These are phyloP conservation scores for Sabellastarte sp. DNA, from an alignment of 2,888 invertebrate genomes.

Conservation along the genomic window DNA sequence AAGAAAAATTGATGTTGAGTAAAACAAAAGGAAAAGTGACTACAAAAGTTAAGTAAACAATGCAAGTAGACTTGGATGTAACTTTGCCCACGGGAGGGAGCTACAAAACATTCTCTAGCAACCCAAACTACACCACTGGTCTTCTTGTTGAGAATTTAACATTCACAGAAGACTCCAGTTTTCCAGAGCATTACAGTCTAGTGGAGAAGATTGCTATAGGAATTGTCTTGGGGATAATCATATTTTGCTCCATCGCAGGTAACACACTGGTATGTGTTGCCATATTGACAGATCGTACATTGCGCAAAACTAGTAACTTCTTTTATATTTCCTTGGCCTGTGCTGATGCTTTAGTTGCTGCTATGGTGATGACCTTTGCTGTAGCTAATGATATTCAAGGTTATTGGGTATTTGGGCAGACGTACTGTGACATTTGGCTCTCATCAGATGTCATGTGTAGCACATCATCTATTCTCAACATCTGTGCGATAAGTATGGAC, in stretches of 20 bases:
- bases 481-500: slow-evolving; percentile 96
- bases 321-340: slow-evolving; percentile 90
- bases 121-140: too few species aligned
- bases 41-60: too few species aligned
- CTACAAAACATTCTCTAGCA: too few species aligned
- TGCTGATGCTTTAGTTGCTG: slow-evolving; percentile 94
- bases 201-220: slow-evolving; percentile 1
- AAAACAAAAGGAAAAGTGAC: too few species aligned
- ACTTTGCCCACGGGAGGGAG: too few species aligned
- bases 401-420: slow-evolving; percentile 95
- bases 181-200: too few species aligned
- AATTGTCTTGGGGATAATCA: not conserved
- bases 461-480: slow-evolving; percentile 96
- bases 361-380: slow-evolving; percentile 97
- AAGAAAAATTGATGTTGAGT: too few species aligned
- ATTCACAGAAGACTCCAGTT: too few species aligned
- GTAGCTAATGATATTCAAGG: slow-evolving; percentile 95
- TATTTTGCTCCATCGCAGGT: slow-evolving; percentile 1
- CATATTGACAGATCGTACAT: slow-evolving; percentile 91
- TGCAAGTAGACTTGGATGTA: too few species aligned
- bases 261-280: slow-evolving; percentile 66
- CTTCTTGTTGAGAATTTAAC: too few species aligned
- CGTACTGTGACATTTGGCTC: slow-evolving; percentile 97
- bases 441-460: slow-evolving; percentile 99
- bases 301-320: slow-evolving; percentile 64